phyloP scores from a whole-genome alignment of 2,888 invertebrate species.

The Zootermopsis nevadensis region DNA sequence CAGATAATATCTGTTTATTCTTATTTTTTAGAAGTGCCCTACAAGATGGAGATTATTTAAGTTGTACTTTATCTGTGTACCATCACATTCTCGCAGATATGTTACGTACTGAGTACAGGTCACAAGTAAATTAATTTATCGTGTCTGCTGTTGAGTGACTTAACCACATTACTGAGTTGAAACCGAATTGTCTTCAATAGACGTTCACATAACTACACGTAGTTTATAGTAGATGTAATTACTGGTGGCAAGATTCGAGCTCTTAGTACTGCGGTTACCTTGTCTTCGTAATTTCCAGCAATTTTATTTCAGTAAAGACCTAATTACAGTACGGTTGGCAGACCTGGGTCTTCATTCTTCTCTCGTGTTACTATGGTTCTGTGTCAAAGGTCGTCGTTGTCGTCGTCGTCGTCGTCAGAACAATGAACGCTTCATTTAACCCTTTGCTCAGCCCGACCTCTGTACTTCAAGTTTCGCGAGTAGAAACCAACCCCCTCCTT shows the following conservation, averaged over 20 bases:
- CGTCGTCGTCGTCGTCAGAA: constrained; percentile 26
- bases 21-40: too few species aligned
- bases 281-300: background rate
- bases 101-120: background rate
- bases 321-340: constrained; percentile 33
- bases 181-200: background rate
- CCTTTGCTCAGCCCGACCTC: constrained; percentile 27
- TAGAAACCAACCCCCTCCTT: background rate
- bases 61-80: too few species aligned
- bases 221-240: constrained; percentile 16
- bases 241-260: constrained; percentile 20
- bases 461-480: constrained; percentile 19
- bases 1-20: too few species aligned
- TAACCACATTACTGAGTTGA: background rate
- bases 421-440: constrained; percentile 34
- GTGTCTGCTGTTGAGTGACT: background rate
- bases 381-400: constrained; percentile 3
- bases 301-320: constrained; percentile 28
- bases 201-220: background rate
- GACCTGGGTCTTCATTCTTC: constrained; percentile 22
- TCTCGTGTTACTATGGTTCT: background rate
- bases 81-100: too few species aligned
- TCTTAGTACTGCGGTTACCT: constrained; percentile 20
- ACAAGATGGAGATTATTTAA: too few species aligned
- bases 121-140: background rate